Base-by-base conservation (phyloP, 2,113 vertebrate species). In the Octodon degus region DNA sequence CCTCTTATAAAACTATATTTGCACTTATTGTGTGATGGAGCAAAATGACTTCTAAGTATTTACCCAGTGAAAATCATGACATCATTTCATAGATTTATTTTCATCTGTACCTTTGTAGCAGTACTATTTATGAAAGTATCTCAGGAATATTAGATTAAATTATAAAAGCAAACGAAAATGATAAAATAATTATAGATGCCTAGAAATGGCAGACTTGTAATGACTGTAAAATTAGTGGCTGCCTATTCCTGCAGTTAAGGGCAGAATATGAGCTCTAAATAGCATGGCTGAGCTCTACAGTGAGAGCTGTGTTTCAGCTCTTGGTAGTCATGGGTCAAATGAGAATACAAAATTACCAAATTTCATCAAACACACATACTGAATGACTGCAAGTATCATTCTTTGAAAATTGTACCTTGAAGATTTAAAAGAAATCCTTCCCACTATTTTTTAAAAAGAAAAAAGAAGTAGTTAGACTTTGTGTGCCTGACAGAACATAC, bases 251-350 rank as follows among this genome's bases (percentile, higher is more conserved):
- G 1, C 9, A 76, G 3, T 7, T 22, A 30, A 62, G 34, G 13
- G 13, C 5, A 87, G 53, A 25, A 1, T 43, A 50, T 77, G 6
- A 34, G 40, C 5, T 20, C 6, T 19, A 7, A 50, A 86, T 32
- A 34, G 0, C 1, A 13, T 0, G 20, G 34, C 20, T 40, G 13
- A 80, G 17, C 9, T 68, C 24, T 1, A 25, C 1, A 9, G 4
- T 7, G 14, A 68, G 9, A 1, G 55, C 11, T 53, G n/a, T 3
- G 7, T 37, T 47, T 11, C 34, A 0, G 12, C 27, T 60, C 30
- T 62, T 76, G 30, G 67, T 22, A 14, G 17, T 11, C 16, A 12
- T 50, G 2, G 10, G 24, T 55, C 24, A 77, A 92, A 80, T 17
- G 17, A 67, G 0, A n/a, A 16, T 17, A 37, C 7, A 32, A 6